Evolutionary conservation across 2,888 invertebrate species (phyloP), one percentile per base, ranked within the genome.

Genomic region (Drosophila paramelanica): DNA sequence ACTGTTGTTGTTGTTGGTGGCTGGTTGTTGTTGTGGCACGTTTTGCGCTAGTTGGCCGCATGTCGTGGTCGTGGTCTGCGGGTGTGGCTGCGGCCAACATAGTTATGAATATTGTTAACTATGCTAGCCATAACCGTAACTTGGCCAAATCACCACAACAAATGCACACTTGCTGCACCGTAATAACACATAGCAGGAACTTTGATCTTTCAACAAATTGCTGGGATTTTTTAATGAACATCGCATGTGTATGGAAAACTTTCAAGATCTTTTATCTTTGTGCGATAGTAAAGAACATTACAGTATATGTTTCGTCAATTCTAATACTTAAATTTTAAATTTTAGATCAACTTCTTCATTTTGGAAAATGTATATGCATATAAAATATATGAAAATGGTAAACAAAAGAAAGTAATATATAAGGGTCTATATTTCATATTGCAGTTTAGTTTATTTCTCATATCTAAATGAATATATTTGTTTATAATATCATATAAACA

Each of bases 1-100:
- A 75, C 70, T 72, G 78, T 38, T 62, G 46, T 49, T 45, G 36
- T 47, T 33, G 31, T 47, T 39, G 45, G 42, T 73, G 69, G 77
- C 70, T 62, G 46, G 2, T 46, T 42, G 36, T 49, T 39, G 47
- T 47, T 73, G 72, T 67, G 67, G 69, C 87, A 72, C 73, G 71
- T 79, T 61, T 67, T 75, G 67, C 65, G 67, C 66, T 25, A 70
- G 70, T 74, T 74, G 67, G 53, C 57, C 49, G 50, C 67, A n/a
- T 52, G 79, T 17, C 17, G 17, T 17, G 17, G 79, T 81, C 88
- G 88, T 88, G 82, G 55, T 50, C 52, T 25, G 62, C 53, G 79
- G 83, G 83, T 84, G 83, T 75, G 83, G 83, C 66, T 50, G 2
- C 39, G 51, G 17, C 43, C 38, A 66, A 76, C 59, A 64, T 55